Percentiles rank a stretch among this genome's conserved stretches.
These are phyloP conservation scores for Colletes gigas DNA, from an alignment of 1,140 invertebrate genomes.

Conservation along the genomic window DNA sequence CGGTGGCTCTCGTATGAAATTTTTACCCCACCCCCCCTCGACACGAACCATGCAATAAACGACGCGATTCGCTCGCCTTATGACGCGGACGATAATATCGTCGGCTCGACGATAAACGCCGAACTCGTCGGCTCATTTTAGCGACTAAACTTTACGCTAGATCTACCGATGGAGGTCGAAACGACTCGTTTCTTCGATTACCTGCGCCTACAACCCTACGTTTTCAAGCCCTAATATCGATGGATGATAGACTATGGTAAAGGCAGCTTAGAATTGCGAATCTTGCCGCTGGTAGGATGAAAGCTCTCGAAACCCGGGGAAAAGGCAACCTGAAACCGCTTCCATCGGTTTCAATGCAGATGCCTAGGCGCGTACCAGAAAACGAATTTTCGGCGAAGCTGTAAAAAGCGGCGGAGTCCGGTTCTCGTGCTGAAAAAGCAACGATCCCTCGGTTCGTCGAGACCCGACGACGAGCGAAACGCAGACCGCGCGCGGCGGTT, in stretches of 20 bases:
- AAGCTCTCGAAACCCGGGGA: neutral
- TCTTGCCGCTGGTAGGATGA: neutral
- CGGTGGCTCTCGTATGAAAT: neutral
- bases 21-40: neutral
- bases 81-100: neutral
- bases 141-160: no score
- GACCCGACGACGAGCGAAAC: neutral
- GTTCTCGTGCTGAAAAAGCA: neutral
- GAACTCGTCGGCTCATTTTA: neutral
- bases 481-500: neutral
- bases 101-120: neutral
- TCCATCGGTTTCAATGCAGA: neutral
- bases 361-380: neutral
- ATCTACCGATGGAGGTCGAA: no score
- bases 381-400: conserved; percentile 9
- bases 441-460: neutral
- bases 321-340: neutral
- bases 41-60: conserved; percentile 22
- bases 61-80: conserved; percentile 22
- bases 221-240: no score
- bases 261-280: no score
- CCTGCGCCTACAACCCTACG: no score
- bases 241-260: no score
- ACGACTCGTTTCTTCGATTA: no score
- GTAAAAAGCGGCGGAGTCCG: neutral